Evolutionary conservation across 2,113 vertebrate species (phyloP).

Genomic region (Egretta garzetta): DNA sequence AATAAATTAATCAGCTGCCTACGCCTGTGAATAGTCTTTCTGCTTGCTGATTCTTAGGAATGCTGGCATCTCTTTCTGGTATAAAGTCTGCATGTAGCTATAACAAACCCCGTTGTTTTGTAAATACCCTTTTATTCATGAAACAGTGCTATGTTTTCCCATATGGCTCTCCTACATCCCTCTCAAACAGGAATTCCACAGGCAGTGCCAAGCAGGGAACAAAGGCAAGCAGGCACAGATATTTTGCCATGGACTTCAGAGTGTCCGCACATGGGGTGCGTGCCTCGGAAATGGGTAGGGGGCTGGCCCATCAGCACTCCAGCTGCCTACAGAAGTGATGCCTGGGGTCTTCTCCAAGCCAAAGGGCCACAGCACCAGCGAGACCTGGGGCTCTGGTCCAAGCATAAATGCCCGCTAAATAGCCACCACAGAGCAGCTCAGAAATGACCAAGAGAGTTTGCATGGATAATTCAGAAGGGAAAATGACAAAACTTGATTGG

Average conservation of each 20-base stretch:
- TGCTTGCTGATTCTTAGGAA: conserved; percentile 38
- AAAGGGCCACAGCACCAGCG: neutral
- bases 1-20: conserved; percentile 45
- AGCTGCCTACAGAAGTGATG: neutral
- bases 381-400: neutral
- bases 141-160: neutral
- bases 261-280: neutral
- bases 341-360: neutral
- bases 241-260: neutral
- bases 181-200: neutral
- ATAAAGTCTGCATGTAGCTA: conserved; percentile 12
- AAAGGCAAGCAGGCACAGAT: neutral
- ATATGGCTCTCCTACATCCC: neutral
- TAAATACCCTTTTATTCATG: conserved; percentile 47
- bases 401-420: neutral
- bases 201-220: neutral
- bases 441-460: neutral
- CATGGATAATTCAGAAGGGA: neutral
- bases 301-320: accelerated
- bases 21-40: conserved; percentile 12
- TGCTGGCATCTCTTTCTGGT: neutral
- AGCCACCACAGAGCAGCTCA: neutral
- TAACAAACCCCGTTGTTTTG: conserved; percentile 47
- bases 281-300: neutral
- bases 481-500: neutral